Evolutionary conservation across 2,797 vertebrate genomes (phyloP).

Genomic region (Rhabdophis nuchalis): DNA sequence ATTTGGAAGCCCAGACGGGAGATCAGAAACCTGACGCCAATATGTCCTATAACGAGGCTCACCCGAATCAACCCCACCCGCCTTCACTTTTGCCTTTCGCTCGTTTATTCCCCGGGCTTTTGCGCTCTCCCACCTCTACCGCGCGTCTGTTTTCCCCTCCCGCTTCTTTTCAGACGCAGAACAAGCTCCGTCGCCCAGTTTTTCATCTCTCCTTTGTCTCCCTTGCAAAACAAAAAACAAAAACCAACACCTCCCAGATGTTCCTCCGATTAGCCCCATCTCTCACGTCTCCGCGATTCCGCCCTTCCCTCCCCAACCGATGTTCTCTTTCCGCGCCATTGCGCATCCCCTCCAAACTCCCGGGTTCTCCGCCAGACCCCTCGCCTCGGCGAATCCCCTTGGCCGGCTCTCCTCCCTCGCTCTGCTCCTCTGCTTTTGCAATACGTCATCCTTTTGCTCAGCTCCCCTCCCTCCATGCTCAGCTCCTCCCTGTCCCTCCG

Average conservation of each 20-base stretch:
- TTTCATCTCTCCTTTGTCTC: neutral
- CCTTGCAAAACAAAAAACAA: neutral
- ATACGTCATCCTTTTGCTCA: conserved; percentile 20
- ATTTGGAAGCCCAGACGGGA: neutral
- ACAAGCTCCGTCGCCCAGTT: no score
- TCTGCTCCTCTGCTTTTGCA: neutral
- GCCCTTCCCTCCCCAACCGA: neutral
- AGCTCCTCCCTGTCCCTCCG: neutral
- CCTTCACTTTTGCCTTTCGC: neutral
- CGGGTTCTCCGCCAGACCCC: neutral
- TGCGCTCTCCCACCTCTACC: neutral
- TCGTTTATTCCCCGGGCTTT: neutral
- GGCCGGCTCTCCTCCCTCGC: neutral
- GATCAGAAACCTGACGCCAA: neutral
- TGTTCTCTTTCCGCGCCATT: neutral
- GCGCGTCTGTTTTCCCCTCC: neutral
- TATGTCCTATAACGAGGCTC: neutral
- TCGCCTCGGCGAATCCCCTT: neutral
- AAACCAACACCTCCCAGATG: no score
- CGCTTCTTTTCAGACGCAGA: neutral
- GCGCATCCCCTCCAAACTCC: neutral
- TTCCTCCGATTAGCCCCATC: neutral
- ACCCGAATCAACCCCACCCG: neutral
- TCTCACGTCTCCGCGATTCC: neutral
- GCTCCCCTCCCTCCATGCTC: neutral